A percentile compares a stretch with the other conserved stretches of the same genome.
Conservation (phyloP, 1,140 invertebrate genomes). For the Habropoda laboriosa region DNA sequence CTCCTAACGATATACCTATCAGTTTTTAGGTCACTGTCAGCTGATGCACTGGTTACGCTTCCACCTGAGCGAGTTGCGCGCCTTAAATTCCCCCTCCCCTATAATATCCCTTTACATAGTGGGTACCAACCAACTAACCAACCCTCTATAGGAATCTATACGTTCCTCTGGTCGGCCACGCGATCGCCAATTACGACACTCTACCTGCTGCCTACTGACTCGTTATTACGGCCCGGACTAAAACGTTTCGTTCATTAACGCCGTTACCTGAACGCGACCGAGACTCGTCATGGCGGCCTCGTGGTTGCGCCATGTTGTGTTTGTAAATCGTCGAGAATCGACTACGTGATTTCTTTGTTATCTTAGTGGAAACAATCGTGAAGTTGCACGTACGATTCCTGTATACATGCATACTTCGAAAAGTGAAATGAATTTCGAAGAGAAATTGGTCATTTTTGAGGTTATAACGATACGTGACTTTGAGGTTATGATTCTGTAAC, state of each 20-base stretch:
- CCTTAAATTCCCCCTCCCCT: background rate
- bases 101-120: background rate
- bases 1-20: background rate
- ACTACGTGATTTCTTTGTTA: background rate
- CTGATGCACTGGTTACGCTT: constrained; percentile 6
- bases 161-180: background rate
- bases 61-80: no score
- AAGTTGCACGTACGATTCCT: no score
- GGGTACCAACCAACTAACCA: no score
- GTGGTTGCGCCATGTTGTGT: background rate
- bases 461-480: no score
- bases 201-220: background rate
- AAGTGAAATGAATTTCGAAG: no score
- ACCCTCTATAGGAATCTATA: no score
- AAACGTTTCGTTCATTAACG: background rate
- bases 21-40: constrained; percentile 20
- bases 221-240: no score
- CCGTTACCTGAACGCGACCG: background rate
- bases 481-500: no score
- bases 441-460: no score
- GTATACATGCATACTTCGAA: no score
- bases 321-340: background rate
- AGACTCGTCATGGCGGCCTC: background rate
- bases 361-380: no score
- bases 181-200: background rate